phyloP scores from a whole-genome alignment of 1,140 invertebrate species.

The Acyrthosiphon pisum region DNA sequence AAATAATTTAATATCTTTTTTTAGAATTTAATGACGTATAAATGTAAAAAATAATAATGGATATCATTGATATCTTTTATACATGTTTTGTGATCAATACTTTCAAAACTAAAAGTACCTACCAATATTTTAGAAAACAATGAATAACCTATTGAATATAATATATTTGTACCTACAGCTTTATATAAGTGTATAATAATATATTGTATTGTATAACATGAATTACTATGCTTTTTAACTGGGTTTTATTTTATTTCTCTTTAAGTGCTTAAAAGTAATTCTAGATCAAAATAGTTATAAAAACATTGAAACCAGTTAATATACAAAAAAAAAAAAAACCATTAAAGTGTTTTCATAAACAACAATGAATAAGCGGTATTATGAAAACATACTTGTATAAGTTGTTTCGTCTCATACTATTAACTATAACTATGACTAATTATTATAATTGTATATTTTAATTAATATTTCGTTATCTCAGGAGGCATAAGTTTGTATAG shows the following conservation, averaged over 20 bases:
- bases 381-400: neutral
- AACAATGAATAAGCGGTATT: neutral
- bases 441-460: neutral
- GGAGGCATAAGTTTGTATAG: neutral
- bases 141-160: neutral
- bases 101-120: neutral
- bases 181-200: neutral
- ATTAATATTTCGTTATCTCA: neutral
- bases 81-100: neutral
- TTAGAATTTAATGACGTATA: neutral
- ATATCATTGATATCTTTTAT: neutral
- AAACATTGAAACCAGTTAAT: neutral
- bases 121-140: neutral
- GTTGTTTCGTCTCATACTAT: neutral
- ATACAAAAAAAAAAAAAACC: neutral
- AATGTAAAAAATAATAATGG: neutral
- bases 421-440: neutral
- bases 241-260: neutral
- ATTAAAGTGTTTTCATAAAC: neutral
- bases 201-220: too few relatives aligned
- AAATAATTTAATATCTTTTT: neutral
- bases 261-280: neutral
- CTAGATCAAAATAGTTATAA: neutral
- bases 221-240: neutral
- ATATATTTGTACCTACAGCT: neutral